Evolutionary conservation across 1,140 invertebrate species (phyloP), one percentile per base, ranked within the genome.

Genomic region (Zaprionus vittiger): DNA sequence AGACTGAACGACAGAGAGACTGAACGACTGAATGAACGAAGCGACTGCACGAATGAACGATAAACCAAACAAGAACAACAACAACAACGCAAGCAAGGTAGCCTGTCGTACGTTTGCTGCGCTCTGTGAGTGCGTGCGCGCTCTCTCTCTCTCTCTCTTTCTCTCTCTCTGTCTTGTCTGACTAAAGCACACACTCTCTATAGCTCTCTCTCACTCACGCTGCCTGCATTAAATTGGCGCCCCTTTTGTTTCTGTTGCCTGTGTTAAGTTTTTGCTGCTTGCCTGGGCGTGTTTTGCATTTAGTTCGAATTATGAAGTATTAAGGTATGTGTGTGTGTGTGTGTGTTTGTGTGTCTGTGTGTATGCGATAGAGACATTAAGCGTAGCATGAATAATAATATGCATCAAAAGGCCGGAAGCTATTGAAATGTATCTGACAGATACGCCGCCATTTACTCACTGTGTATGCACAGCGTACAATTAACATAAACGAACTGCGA

Each of bases 231-330:
- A 31, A 61, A 56, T 62, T 75, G 73, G 65, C 59, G 44, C 49
- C 55, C 17, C 52, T 77, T 73, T 73, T 34, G 31, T 34, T 34
- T 34, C 11, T 34, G 31, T 34, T 34, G 31, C 31, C 31, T 34
- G 31, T 34, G 31, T 11, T 34, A 34, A 34, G 52, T 73, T 62
- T 72, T 49, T 71, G 60, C 44, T 70, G 37, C 52, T 70, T 76
- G 62, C 72, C 31, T 63, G 69, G 74, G 74, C 69, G 74, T 77
- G 74, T 77, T 77, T 77, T 77, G 69, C 74, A 77, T 73, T 72
- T 77, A 72, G 69, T 72, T 72, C 59, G 72, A 73, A 77, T 77
- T 77, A 77, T 77, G 69, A 77, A 65, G 49, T 71, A 38, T 37
- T 55, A 34, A 54, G 20, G 37, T n/a, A 37, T 28, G 47, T 44